Conservation (phyloP, 1,140 invertebrate species). For the Cotesia chilonis region DNA sequence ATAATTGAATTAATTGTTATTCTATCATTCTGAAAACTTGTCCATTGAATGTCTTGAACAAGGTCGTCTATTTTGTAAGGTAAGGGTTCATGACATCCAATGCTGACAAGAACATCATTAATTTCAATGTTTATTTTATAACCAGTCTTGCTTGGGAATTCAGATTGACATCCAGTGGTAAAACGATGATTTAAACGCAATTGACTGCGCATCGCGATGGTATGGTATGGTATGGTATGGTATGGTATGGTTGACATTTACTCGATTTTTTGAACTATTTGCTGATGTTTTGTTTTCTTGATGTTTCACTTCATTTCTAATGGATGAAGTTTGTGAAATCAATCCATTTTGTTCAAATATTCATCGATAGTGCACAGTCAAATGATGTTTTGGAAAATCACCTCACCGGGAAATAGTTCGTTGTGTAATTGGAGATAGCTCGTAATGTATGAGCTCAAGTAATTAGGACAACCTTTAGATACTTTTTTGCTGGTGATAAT, state of each 20-base stretch:
- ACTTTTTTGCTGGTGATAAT: too few species aligned
- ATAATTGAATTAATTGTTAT: neutral
- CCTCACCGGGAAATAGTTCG: too few species aligned
- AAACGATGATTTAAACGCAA: neutral
- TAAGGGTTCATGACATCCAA: neutral
- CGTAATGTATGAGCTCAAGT: too few species aligned
- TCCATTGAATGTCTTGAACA: neutral
- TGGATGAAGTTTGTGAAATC: constrained; percentile 30
- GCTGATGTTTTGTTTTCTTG: constrained; percentile 30
- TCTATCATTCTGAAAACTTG: neutral
- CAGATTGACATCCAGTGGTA: neutral
- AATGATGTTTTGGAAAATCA: too few species aligned
- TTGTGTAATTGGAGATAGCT: too few species aligned
- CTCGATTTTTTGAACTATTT: neutral
- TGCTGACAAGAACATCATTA: neutral
- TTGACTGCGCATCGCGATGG: neutral
- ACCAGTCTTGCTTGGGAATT: neutral
- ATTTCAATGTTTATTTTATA: neutral
- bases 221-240: too few species aligned
- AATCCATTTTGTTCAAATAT: too few species aligned
- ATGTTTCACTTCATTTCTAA: constrained; percentile 34
- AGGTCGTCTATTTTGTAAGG: neutral
- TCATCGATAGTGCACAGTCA: too few species aligned
- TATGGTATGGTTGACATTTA: neutral
- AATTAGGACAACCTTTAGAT: too few species aligned